Base-by-base conservation (phyloP, 2,797 vertebrate species). In the Rhinogobio ventralis region DNA sequence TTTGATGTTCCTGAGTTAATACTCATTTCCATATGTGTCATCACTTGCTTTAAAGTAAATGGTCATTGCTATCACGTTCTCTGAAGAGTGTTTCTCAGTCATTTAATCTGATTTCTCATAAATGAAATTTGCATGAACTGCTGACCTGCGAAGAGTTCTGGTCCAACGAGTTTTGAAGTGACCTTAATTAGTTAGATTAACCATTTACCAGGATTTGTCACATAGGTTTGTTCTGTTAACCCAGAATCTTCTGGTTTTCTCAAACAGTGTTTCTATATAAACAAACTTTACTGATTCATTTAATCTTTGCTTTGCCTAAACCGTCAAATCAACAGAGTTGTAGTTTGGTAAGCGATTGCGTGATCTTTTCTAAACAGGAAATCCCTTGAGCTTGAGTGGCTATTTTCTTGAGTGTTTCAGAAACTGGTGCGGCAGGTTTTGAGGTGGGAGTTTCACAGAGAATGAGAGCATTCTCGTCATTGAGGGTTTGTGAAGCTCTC, bases 341-440 rank as follows among this genome's bases (percentile, higher is more conserved):
- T 23, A 64, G 85, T 91, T 92, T 39, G 55, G 45, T 14, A 33
- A 46, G 76, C 75, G 19, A 19, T 53, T 67, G 17, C 13, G 0
- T 4, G 49, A 68, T 15, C 17, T 15, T 46, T 33, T 14, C 82
- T 86, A 87, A 89, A 90, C 81, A 71, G 57, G 87, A 91, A 90
- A 46, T 83, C 2, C 60, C 23, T 45, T 3, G 1, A 69, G 55
- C 14, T 5, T 30, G 15, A 9, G 49, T 46, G 45, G 49, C 45
- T 55, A 57, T 64, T 68, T 45, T 7, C 46, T 45, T 55, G 6
- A 80, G 72, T 20, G 64, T 53, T 71, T 68, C 23, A 23, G 28
- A 89, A 95, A 95, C 94, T 90, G 71, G 95, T 91, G 81, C 0
- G 79, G 86, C 94, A 88, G 90, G 94, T 95, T 95, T 86, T 90